Evolutionary conservation across 2,797 vertebrate species (phyloP).

Genomic region (Pygocentrus nattereri): DNA sequence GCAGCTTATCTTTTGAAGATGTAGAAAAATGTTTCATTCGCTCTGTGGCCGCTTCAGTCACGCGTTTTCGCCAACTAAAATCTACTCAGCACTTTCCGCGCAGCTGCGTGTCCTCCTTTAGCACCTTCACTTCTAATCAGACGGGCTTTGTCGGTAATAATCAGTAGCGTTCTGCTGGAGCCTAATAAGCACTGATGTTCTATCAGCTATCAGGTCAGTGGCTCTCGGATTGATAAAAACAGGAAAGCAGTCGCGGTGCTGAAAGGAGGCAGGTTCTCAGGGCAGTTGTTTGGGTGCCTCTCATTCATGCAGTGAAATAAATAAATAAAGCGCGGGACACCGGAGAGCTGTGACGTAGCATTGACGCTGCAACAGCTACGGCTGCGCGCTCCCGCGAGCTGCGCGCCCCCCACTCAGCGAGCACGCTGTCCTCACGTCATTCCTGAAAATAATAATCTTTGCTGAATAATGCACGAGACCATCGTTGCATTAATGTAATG

Average conservation of each 20-base stretch:
- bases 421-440: constrained; percentile 37
- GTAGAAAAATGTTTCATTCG: neutral
- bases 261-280: constrained; percentile 60
- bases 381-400: constrained; percentile 58
- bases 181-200: neutral
- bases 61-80: neutral
- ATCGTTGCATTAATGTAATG: neutral
- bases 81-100: neutral
- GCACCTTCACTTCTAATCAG: neutral
- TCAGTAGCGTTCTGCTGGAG: neutral
- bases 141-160: neutral
- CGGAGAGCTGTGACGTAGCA: constrained; percentile 84
- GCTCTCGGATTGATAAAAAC: neutral
- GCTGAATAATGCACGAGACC: neutral
- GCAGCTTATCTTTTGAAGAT: neutral
- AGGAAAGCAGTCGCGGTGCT: constrained; percentile 25
- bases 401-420: constrained; percentile 33
- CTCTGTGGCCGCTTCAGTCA: neutral
- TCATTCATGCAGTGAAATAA: constrained; percentile 77
- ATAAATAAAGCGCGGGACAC: constrained; percentile 84
- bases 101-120: neutral
- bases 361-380: constrained; percentile 74
- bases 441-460: constrained; percentile 7
- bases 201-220: neutral
- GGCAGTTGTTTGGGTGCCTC: constrained; percentile 74